These are phyloP conservation scores for Penaeus vannamei DNA, from an alignment of 1,140 invertebrate genomes.

Conservation along the genomic window DNA sequence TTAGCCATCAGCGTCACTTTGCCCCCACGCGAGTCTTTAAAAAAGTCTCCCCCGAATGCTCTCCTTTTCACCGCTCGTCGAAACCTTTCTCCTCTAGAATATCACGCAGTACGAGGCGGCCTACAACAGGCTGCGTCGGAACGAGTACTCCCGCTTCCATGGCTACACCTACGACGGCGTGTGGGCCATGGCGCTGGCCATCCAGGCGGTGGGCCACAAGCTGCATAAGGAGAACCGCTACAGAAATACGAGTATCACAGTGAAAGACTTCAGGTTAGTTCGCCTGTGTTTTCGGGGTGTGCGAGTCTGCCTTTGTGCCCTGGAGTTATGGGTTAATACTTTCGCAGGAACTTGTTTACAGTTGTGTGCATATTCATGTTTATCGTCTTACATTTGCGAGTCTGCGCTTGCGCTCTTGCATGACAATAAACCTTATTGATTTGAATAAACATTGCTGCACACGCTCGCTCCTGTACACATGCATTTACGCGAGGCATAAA, in stretches of 20 bases:
- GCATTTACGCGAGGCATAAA: not conserved
- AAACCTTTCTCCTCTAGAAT: slow-evolving; percentile 44
- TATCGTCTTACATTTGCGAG: not conserved
- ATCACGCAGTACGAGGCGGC: slow-evolving; percentile 85
- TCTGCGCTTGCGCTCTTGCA: not conserved
- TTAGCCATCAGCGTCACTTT: too few relatives aligned
- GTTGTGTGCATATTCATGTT: slow-evolving; percentile 17
- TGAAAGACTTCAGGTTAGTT: slow-evolving; percentile 64
- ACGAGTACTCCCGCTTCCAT: slow-evolving; percentile 93
- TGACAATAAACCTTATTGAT: too few relatives aligned
- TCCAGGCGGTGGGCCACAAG: slow-evolving; percentile 86
- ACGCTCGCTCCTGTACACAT: not conserved
- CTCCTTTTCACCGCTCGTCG: not conserved
- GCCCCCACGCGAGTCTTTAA: too few relatives aligned
- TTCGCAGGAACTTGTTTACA: not conserved
- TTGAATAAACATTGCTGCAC: too few relatives aligned
- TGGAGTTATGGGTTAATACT: not conserved
- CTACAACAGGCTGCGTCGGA: slow-evolving; percentile 84
- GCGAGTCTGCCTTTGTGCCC: not conserved
- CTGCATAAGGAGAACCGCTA: slow-evolving; percentile 71
- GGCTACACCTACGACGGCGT: slow-evolving; percentile 98
- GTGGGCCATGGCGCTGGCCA: slow-evolving; percentile 94
- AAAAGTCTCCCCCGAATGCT: too few relatives aligned
- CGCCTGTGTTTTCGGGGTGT: too few relatives aligned
- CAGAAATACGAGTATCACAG: slow-evolving; percentile 60